Conservation (phyloP, 2,888 invertebrate genomes). For the Leistus spinibarbis region DNA sequence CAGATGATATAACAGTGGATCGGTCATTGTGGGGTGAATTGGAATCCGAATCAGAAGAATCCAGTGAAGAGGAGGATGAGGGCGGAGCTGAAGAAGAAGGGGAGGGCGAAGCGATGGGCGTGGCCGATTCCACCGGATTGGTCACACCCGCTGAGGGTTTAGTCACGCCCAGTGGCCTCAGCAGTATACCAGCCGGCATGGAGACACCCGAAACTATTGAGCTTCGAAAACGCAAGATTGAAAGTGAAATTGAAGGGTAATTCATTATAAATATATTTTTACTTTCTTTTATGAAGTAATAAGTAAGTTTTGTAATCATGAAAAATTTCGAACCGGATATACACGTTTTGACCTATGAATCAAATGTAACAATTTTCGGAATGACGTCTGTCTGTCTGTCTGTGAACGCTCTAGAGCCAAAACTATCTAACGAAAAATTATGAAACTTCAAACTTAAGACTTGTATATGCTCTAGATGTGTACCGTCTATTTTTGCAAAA, state of each 20-base stretch:
- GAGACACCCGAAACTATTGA: constrained; percentile 99
- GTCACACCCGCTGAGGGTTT: constrained; percentile 93
- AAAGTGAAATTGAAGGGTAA: constrained; percentile 93
- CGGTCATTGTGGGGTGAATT: constrained; percentile 96
- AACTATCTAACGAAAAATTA: too few relatives aligned
- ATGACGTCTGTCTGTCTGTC: too few relatives aligned
- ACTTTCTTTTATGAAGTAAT: neutral
- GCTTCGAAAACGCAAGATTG: constrained; percentile 94
- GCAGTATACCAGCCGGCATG: constrained; percentile 89
- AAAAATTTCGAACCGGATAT: too few relatives aligned
- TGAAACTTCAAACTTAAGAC: too few relatives aligned
- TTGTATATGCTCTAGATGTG: too few relatives aligned
- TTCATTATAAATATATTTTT: neutral
- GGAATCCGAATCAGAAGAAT: constrained; percentile 87
- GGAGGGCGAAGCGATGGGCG: constrained; percentile 58
- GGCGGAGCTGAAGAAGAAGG: constrained; percentile 65
- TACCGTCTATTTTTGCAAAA: too few relatives aligned
- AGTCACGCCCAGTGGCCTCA: constrained; percentile 93
- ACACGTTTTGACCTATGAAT: too few relatives aligned
- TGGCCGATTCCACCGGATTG: constrained; percentile 78
- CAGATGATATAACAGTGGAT: constrained; percentile 88
- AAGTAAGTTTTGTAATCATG: too few relatives aligned
- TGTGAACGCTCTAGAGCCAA: too few relatives aligned
- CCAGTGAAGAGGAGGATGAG: constrained; percentile 71
- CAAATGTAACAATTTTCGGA: too few relatives aligned